A percentile compares a stretch with the other conserved stretches of the same genome.
phyloP scores from a whole-genome alignment of 2,888 invertebrate genomes.

The Drosophila mayaguana region DNA sequence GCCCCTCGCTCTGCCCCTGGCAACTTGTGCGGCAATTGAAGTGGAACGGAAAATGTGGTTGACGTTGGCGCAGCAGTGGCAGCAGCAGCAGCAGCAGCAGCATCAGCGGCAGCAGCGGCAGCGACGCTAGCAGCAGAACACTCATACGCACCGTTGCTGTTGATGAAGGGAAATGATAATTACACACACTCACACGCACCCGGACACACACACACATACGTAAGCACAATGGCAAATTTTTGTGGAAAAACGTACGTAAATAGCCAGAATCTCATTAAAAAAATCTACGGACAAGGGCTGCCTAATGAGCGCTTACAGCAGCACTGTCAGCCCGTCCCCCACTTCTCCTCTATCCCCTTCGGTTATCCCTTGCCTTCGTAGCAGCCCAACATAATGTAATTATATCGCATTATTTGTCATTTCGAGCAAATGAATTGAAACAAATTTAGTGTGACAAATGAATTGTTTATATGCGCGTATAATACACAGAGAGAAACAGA shows the following conservation, averaged over 20 bases:
- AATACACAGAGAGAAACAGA: slow-evolving; percentile 1
- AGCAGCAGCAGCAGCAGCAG: slow-evolving; percentile 36
- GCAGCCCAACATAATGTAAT: slow-evolving; percentile 65
- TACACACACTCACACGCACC: slow-evolving; percentile 50
- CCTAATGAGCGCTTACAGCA: slow-evolving; percentile 60
- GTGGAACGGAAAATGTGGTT: slow-evolving; percentile 57
- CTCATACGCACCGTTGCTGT: slow-evolving; percentile 66
- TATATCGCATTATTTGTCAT: slow-evolving; percentile 79
- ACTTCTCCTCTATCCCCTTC: neutral
- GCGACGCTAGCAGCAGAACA: slow-evolving; percentile 44
- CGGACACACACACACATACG: slow-evolving; percentile 1
- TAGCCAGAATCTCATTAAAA: slow-evolving; percentile 83
- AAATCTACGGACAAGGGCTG: slow-evolving; percentile 57
- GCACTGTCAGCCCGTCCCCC: neutral
- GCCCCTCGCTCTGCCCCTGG: neutral
- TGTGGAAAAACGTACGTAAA: slow-evolving; percentile 82
- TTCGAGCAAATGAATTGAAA: slow-evolving; percentile 83
- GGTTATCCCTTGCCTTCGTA: neutral
- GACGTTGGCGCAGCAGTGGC: slow-evolving; percentile 19
- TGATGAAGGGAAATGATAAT: slow-evolving; percentile 82
- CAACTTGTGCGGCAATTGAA: slow-evolving; percentile 59
- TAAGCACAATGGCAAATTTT: slow-evolving; percentile 53
- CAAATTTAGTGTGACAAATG: slow-evolving; percentile 84
- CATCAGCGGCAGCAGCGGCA: slow-evolving; percentile 35
- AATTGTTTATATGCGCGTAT: slow-evolving; percentile 66